Conservation (phyloP, 2,113 vertebrate genomes). For the Sminthopsis crassicaudata region DNA sequence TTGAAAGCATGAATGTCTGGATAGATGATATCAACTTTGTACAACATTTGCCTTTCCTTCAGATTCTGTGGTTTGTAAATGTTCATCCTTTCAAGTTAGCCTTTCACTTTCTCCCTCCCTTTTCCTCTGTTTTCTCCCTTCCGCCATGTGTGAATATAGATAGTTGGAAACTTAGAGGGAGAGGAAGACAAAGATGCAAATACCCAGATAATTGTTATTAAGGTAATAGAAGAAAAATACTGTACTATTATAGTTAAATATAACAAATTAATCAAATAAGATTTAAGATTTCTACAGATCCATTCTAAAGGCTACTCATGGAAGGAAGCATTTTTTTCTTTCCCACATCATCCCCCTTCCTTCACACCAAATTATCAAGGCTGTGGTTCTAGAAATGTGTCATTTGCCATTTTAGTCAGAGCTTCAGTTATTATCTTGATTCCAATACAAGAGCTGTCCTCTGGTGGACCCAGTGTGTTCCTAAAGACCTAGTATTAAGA, state of each 20-base stretch:
- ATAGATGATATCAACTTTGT: background rate
- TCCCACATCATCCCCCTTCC: background rate
- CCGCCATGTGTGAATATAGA: background rate
- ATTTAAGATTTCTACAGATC: background rate
- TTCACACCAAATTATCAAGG: background rate
- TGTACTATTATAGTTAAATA: background rate
- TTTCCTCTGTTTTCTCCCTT: background rate
- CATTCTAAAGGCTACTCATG: background rate
- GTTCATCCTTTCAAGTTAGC: background rate
- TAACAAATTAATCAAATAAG: background rate
- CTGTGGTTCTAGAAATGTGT: background rate
- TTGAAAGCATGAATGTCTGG: background rate
- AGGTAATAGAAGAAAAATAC: background rate
- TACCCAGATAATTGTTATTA: background rate
- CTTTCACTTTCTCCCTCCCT: conserved; percentile 45
- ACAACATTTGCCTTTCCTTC: conserved; percentile 4
- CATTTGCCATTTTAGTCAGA: background rate
- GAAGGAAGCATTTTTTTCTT: background rate
- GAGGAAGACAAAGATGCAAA: conserved; percentile 20
- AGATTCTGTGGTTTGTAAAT: background rate
- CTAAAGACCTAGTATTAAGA: conserved; percentile 1
- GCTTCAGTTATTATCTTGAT: conserved; percentile 9
- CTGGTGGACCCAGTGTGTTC: conserved; percentile 27
- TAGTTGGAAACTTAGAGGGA: conserved; percentile 40
- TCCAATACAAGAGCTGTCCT: background rate